A percentile compares a stretch with the other conserved stretches of the same genome.
These are phyloP conservation scores for Andrena cerasifolii DNA, from an alignment of 1,140 invertebrate genomes.

Conservation along the genomic window DNA sequence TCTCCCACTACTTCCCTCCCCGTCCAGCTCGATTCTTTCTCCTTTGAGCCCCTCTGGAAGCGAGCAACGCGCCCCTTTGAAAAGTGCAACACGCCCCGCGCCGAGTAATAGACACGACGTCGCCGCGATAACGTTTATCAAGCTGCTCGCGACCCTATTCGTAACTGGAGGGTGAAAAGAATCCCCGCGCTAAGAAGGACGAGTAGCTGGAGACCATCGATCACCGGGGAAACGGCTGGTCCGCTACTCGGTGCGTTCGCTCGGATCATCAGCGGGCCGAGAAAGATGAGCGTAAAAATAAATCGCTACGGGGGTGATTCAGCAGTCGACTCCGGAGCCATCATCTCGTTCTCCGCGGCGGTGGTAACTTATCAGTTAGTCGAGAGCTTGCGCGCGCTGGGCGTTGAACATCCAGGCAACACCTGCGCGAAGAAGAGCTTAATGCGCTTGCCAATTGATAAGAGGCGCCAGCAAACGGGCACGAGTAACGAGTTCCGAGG, in stretches of 20 bases:
- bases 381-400: neutral
- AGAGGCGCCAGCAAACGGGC: neutral
- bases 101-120: neutral
- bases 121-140: slow-evolving; percentile 27
- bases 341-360: slow-evolving; percentile 1
- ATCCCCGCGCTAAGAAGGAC: slow-evolving; percentile 9
- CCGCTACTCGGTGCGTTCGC: slow-evolving; percentile 4
- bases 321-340: too few species aligned
- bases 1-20: too few species aligned
- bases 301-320: too few species aligned
- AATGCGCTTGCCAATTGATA: neutral
- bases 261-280: slow-evolving; percentile 17
- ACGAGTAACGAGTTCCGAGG: neutral
- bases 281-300: slow-evolving; percentile 17
- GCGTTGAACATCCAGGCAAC: neutral
- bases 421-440: neutral
- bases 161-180: neutral
- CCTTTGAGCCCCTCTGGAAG: too few species aligned
- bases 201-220: slow-evolving; percentile 24
- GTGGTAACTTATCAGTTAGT: neutral
- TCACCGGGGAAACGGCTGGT: slow-evolving; percentile 11
- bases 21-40: too few species aligned
- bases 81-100: neutral
- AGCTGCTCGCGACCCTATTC: slow-evolving; percentile 14
- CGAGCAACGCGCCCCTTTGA: neutral